Evolutionary conservation across 2,797 vertebrate species (phyloP), one percentile per base, ranked within the genome.

Genomic region (Valencia hispanica): DNA sequence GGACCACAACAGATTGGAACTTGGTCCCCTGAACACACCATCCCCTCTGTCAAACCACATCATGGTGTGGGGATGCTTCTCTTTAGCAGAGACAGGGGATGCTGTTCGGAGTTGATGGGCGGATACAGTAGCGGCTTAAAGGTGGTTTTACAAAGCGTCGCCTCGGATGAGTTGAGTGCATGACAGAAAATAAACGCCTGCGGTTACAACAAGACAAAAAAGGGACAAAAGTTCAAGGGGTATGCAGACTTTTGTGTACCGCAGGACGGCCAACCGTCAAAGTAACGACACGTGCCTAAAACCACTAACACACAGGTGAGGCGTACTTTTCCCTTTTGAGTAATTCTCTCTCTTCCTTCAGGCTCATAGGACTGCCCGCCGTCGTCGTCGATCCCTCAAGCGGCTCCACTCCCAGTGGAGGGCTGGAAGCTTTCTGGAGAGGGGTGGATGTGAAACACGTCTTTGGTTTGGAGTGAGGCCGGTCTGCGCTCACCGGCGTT

Each of bases 381-480:
- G 88, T 84, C 75, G 88, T 84, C 75, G 85, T 83, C 7, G 79
- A 82, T 39, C 85, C 51, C 25, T 89, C 77, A 18, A 79, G 78
- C 0, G 81, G 83, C 78, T 96, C 96, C 17, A 79, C 85, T 77
- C 79, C 91, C 11, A 70, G 27, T 0, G 88, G 74, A 2, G 94
- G 89, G 27, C 86, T 91, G 41, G 94, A 93, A 45, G 93, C 88
- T 63, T 95, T 93, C 84, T 93, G 96, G 90, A 99, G 95, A 0
- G 98, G 98, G 0, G 97, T 98, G 74, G 98, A 99, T 59, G 97
- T 99, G 93, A 99, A 99, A 87, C 98, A 99, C 68, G 88, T 97
- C 95, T 98, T 98, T 83, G 97, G 97, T 92, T 98, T 98, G 47
- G 97, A 99, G 71, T 97, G 95, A 0, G 96, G 95, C n/a, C 97